These are phyloP conservation scores for Drosophila miranda DNA, from an alignment of 1,140 invertebrate genomes.

Conservation along the genomic window DNA sequence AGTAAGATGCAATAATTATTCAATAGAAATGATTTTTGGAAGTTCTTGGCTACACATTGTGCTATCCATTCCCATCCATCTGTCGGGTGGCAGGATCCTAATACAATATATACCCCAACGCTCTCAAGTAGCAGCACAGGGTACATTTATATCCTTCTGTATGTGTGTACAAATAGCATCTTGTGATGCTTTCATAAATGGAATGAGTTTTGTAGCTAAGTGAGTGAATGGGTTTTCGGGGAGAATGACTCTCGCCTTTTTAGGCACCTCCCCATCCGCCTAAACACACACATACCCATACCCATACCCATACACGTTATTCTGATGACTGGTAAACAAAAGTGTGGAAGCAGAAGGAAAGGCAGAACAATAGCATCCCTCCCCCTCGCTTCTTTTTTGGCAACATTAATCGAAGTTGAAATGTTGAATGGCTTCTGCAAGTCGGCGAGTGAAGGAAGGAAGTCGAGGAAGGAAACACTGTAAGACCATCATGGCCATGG, in stretches of 20 bases:
- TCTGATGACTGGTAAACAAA: slow-evolving; percentile 59
- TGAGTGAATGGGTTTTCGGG: background rate
- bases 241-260: slow-evolving; percentile 26
- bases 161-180: no score
- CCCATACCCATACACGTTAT: no score
- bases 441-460: slow-evolving; percentile 30
- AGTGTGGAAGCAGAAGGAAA: background rate
- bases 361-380: slow-evolving; percentile 22
- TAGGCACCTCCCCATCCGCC: slow-evolving; percentile 17
- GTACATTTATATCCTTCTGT: no score
- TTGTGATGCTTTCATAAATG: background rate
- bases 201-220: background rate
- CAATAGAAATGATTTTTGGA: no score
- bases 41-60: no score
- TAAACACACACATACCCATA: no score
- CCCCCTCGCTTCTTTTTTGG: slow-evolving; percentile 38
- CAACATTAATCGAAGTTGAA: slow-evolving; percentile 71
- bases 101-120: no score
- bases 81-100: no score
- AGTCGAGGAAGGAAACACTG: slow-evolving; percentile 56
- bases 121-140: no score
- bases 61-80: no score
- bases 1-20: no score
- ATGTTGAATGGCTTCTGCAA: slow-evolving; percentile 46
- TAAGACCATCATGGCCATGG: slow-evolving; percentile 22